Evolutionary conservation across 35 echinoderm and acorn worm species (phyloP), one percentile per base, ranked within the genome.

Genomic region (Amphiura filiformis): DNA sequence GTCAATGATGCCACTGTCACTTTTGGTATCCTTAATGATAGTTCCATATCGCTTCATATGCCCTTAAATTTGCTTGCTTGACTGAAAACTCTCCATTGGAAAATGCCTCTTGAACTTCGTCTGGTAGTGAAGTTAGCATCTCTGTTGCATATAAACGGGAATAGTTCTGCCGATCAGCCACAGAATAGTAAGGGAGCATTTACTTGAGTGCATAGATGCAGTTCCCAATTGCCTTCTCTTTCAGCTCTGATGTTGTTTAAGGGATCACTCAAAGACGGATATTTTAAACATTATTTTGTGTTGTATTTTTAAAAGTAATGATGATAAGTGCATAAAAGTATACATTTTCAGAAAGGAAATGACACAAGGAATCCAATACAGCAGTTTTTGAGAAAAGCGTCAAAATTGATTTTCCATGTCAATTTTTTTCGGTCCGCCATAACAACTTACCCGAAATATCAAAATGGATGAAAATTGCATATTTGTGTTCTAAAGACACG

Each of bases 51-150:
- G 1, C 34, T 86, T 57, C 84, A 75, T 9, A 13, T 75, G 31
- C 84, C 84, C 35, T 86, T 86, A 37, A 86, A 86, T 57, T 86
- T 86, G 18, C 65, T 13, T 86, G 84, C 31, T 38, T 86, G 0
- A 70, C 84, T 20, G 36, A 76, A 76, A 86, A 75, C 38, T 75
- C 65, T 36, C 84, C 84, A 22, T 86, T 80, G 34, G 38, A 1
- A 37, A 76, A 86, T 37, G 33, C 64, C 32, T 76, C 32, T 11
- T 61, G 11, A 36, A 86, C 84, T 37, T 9, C 22, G 13, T 76
- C 65, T 37, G 84, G 84, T 37, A 86, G 38, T 32, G 78, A 80
- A 75, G 32, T 37, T 28, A 86, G 0, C 84, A 86, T 86, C 31
- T 86, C 84, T n/a, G 39, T 22, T 17, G 57, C 64, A 86, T 86